phyloP scores from a whole-genome alignment of 2,888 invertebrate species.

The Gisinianus flammeolus region DNA sequence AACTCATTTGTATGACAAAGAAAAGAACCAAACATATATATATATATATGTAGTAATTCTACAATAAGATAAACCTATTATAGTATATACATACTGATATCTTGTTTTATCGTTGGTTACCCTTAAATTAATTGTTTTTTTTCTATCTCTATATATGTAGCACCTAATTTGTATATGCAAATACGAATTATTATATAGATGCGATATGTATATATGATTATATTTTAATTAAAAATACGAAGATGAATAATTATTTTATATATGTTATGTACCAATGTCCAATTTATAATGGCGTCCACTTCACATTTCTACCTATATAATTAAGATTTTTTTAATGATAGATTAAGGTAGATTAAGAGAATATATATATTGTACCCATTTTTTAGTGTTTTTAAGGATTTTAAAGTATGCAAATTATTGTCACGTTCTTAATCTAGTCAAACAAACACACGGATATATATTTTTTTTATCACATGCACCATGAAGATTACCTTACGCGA shows the following conservation, averaged over 20 bases:
- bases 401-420: not conserved
- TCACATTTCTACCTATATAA: too few relatives aligned
- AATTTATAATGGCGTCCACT: too few relatives aligned
- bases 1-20: not conserved
- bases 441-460: not conserved
- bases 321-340: too few relatives aligned
- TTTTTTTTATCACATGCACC: not conserved
- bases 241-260: not conserved
- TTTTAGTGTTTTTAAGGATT: not conserved
- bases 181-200: too few relatives aligned
- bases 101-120: not conserved
- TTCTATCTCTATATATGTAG: too few relatives aligned
- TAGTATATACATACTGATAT: not conserved
- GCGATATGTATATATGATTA: not conserved
- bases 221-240: not conserved
- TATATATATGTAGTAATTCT: not conserved
- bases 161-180: too few relatives aligned
- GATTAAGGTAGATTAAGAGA: too few relatives aligned
- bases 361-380: not conserved
- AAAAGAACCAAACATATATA: not conserved
- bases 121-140: not conserved
- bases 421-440: slow-evolving; percentile 16
- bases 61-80: not conserved
- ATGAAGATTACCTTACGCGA: not conserved
- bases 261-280: not conserved